A percentile compares a stretch with the other conserved stretches of the same genome.
Conservation (phyloP, 2,797 vertebrate genomes). For the Sebastes cheni region DNA sequence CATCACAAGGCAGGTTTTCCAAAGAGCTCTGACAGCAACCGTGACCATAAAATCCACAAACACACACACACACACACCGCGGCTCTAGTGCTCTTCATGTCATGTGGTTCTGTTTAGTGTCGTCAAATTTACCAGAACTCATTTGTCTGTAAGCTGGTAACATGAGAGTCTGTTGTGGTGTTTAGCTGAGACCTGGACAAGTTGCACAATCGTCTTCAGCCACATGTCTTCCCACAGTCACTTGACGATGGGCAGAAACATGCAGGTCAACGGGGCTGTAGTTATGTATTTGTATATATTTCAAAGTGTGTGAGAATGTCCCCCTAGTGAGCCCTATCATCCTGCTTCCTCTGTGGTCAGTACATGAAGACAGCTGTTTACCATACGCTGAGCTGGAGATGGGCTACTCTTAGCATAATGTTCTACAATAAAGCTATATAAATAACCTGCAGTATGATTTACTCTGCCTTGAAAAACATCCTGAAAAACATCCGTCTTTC, state of each 20-base stretch:
- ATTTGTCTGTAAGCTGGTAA: constrained; percentile 58
- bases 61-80: not conserved
- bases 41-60: not conserved
- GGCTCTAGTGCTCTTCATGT: constrained; percentile 26
- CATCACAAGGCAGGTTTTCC: constrained; percentile 15
- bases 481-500: not conserved
- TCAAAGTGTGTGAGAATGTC: not conserved
- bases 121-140: constrained; percentile 47
- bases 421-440: not conserved
- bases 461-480: not conserved
- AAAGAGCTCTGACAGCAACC: not conserved
- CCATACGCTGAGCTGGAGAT: not conserved
- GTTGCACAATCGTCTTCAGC: constrained; percentile 64
- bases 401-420: not conserved
- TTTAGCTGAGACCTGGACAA: constrained; percentile 42
- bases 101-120: constrained; percentile 71
- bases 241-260: constrained; percentile 11
- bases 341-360: not conserved
- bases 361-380: constrained; percentile 13
- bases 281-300: not conserved
- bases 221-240: constrained; percentile 1
- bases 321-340: not conserved
- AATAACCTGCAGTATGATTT: not conserved
- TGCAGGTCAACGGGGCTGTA: not conserved
- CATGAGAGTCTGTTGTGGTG: constrained; percentile 66